Base-by-base conservation (phyloP, 2,797 vertebrate species). In the Uromys caudimaculatus region DNA sequence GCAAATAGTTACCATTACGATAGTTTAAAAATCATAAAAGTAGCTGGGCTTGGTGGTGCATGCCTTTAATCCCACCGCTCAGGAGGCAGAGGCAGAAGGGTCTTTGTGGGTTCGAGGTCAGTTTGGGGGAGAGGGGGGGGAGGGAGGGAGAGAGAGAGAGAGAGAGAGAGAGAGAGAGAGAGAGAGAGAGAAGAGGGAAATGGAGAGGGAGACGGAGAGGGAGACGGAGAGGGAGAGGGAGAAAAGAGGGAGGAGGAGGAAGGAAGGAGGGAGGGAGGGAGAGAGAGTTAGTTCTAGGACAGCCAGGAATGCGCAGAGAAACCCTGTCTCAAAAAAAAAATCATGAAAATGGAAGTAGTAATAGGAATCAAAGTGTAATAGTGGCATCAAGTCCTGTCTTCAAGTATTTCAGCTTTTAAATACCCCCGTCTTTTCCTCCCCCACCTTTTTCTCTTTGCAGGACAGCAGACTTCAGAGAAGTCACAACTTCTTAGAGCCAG, bases 1-100 rank as follows among this genome's bases (percentile, higher is more conserved):
- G 50, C 81, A 89, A 89, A 86, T 93, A 32, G 27, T 62, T 64
- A 47, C n/a, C n/a, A 94, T 83, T 95, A 73, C 86, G 52, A 71
- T 64, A 94, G 58, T 44, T 76, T 32, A 71, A 83, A 92, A 90
- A 54, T 88, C 52, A 87, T n/a, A 9, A 58, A 81, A 47, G 13
- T 47, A 52, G 2, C 10, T 62, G 60, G 27, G 10, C 24, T 62
- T 62, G 60, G 24, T 62, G 27, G 60, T 62, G 24, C 27, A 62
- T 29, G 27, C 12, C 13, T 62, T 62, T 27, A 62, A 62, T 62
- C 10, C 21, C 60, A 62, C 7, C 8, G 11, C 60, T 62, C 60
- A 62, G 60, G 60, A 67, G 64, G 32, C 24, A 67, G 58, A 60
- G 58, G 58, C 58, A 60, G 23, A 24, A 60, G 62, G 29, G 35